A percentile compares a stretch with the other conserved stretches of the same genome.
phyloP scores from a whole-genome alignment of 2,888 invertebrate species.

The Sinodicranocentrus sp. region DNA sequence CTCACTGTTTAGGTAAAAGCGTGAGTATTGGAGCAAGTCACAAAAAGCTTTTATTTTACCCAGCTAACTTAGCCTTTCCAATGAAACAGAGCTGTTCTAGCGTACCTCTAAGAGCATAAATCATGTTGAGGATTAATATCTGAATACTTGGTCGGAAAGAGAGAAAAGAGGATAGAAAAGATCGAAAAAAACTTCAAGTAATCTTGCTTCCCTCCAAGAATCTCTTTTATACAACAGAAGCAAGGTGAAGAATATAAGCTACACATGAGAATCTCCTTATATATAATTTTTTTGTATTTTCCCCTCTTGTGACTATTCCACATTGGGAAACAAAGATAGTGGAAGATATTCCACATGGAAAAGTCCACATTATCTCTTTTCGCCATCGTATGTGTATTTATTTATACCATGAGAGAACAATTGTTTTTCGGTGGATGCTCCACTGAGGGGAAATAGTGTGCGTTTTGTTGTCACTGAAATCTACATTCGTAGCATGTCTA shows the following conservation, averaged over 20 bases:
- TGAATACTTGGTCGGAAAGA: constrained; percentile 56
- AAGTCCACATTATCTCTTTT: background rate
- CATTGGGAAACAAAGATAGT: background rate
- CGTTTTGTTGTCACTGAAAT: no score
- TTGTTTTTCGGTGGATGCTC: no score
- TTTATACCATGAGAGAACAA: no score
- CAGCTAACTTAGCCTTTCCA: constrained; percentile 35
- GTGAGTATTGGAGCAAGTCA: constrained; percentile 40
- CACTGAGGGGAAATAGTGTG: no score
- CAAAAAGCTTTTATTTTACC: constrained; percentile 43
- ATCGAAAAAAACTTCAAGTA: background rate
- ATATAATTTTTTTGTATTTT: background rate
- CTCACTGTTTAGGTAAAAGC: background rate
- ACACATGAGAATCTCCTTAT: background rate
- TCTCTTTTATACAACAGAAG: no score
- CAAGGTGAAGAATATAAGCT: background rate
- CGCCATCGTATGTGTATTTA: background rate
- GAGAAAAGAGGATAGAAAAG: constrained; percentile 25
- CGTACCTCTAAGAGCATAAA: constrained; percentile 64
- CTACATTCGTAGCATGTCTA: no score
- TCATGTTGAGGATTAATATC: constrained; percentile 71
- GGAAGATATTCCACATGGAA: constrained; percentile 3
- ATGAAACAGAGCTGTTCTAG: constrained; percentile 65
- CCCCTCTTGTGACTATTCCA: background rate
- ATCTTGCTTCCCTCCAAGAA: no score